Conservation (phyloP, 2,113 vertebrate genomes). For the Etheostoma cragini region DNA sequence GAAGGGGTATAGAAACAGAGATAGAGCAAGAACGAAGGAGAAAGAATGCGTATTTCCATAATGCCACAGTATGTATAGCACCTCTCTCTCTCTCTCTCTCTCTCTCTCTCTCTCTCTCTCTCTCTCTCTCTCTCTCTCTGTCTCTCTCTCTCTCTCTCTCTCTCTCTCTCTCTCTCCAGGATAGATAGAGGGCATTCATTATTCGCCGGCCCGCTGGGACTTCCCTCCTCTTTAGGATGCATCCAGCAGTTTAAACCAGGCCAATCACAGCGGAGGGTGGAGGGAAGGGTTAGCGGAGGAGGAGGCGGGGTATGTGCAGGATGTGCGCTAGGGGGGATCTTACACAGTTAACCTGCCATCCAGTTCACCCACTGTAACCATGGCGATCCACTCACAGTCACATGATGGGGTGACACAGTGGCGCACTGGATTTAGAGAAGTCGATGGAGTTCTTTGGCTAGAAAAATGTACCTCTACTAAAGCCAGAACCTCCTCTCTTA, state of each 20-base stretch:
- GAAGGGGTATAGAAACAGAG: neutral
- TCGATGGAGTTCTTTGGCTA: neutral
- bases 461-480: neutral
- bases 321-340: neutral
- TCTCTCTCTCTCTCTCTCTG: constrained; percentile 30
- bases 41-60: constrained; percentile 36
- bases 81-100: constrained; percentile 34
- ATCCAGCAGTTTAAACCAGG: constrained; percentile 70
- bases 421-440: constrained; percentile 3
- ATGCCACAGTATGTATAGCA: constrained; percentile 51
- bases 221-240: constrained; percentile 72
- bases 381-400: constrained; percentile 24
- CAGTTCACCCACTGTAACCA: constrained; percentile 44
- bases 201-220: constrained; percentile 70
- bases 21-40: neutral
- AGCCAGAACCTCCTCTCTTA: neutral
- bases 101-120: constrained; percentile 39
- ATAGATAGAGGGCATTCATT: constrained; percentile 80
- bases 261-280: constrained; percentile 57
- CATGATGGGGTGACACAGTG: constrained; percentile 18
- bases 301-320: neutral
- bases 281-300: constrained; percentile 21
- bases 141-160: constrained; percentile 24
- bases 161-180: constrained; percentile 54
- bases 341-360: constrained; percentile 40